Evolutionary conservation across 1,140 invertebrate genomes (phyloP), one percentile per base, ranked within the genome.

Genomic region (Patella vulgata): DNA sequence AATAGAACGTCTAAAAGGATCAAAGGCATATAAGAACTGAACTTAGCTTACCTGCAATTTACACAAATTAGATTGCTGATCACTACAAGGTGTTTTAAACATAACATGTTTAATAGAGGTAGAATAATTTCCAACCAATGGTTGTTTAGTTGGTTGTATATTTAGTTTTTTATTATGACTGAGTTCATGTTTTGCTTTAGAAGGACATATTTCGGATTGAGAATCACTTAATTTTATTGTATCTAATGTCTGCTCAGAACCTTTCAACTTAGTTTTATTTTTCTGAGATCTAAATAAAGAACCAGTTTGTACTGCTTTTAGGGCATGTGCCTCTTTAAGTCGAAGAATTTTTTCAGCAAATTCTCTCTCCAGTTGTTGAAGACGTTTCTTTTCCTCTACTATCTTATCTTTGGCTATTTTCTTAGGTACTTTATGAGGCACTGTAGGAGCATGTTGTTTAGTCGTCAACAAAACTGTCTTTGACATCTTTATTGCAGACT

Each of bases 11-110:
- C n/a, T n/a, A n/a, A n/a, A n/a, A n/a, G n/a, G n/a, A n/a, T n/a
- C n/a, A n/a, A n/a, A n/a, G n/a, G n/a, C n/a, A n/a, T n/a, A n/a
- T n/a, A n/a, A n/a, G n/a, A n/a, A n/a, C n/a, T n/a, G n/a, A n/a
- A n/a, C n/a, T n/a, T n/a, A 3, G 40, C 58, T 17, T 44, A 75
- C 73, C 68, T 75, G 73, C 33, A 73, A 39, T 67, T 71, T 75
- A 25, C 71, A 59, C 0, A 75, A 44, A 23, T 71, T 63, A 11
- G 43, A 33, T 28, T 71, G 50, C 46, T 66, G 57, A 30, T 59
- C 55, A 3, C 63, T 66, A 30, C 48, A 57, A 11, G 73, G 73
- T 62, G 73, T 71, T 21, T 52, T 61, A 23, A 75, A 67, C 5
- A 53, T 43, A 28, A 46, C 31, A 0, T 33, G 19, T 3, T 54